Base-by-base conservation (phyloP, 2,888 invertebrate species). In the Pristionchus japonicus region DNA sequence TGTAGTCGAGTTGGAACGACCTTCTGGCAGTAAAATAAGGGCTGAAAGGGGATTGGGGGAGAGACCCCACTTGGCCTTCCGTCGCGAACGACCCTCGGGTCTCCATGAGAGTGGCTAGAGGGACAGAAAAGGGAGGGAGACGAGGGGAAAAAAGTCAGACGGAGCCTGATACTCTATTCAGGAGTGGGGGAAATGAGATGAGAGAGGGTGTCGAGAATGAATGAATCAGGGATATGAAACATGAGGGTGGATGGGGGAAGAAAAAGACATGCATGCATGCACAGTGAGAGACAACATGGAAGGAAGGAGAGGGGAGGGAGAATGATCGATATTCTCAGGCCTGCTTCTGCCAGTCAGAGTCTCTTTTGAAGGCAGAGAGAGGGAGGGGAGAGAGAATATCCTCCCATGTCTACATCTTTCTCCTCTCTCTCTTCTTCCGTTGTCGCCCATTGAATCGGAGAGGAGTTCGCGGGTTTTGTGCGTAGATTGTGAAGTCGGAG, bases 311-410 rank as follows among this genome's bases (percentile, higher is more conserved):
- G 15, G 52, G 52, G 82, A 52, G 37, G 47, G 80, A 49, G 52
- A 83, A 83, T 83, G 82, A 83, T 83, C 82, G 82, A 83, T 83
- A 83, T 83, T 83, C 52, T 9, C 31, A 83, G 82, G 82, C 82
- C 52, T 83, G 43, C 52, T 9, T 20, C 52, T 52, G 82, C 82
- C 52, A 52, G 43, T 3, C 52, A 49, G 82, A 83, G 82, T 83
- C 82, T 83, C 82, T 83, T 83, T 83, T 83, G 82, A 83, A 52
- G 49, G 52, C 34, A 83, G 23, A 9, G 23, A 49, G 52, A 83
- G 82, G 52, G 34, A 27, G 34, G 34, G 43, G 43, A 77, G 77
- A 40, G 40, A 40, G 70, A 74, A 20, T n/a, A 80, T 80, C 23
- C 20, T 6, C 27, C 49, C 52, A 49, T 83, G 34, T 52, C 82